Evolutionary conservation across 2,888 invertebrate genomes (phyloP).

Genomic region (Selenia dentaria): DNA sequence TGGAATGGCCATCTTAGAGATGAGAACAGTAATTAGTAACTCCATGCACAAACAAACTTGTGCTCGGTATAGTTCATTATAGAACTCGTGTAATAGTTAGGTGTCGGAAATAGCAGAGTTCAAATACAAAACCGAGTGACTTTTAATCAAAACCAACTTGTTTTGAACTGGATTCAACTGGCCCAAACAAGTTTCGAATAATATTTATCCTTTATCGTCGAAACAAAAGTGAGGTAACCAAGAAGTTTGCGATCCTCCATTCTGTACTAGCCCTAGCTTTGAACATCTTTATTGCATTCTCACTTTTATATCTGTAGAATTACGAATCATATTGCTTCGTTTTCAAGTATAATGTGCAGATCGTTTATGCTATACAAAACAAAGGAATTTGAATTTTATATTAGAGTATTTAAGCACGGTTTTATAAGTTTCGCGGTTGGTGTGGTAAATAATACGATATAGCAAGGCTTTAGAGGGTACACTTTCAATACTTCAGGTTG

Average conservation of each 20-base stretch:
- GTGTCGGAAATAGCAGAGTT: too few relatives aligned
- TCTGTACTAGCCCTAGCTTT: conserved; percentile 33
- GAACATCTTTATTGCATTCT: conserved; percentile 31
- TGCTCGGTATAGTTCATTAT: too few relatives aligned
- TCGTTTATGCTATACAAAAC: conserved; percentile 37
- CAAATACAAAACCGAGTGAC: conserved; percentile 37
- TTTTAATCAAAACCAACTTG: conserved; percentile 60
- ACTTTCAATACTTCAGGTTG: conserved; percentile 29
- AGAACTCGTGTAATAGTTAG: too few relatives aligned
- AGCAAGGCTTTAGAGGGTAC: conserved; percentile 28
- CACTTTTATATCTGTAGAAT: conserved; percentile 21
- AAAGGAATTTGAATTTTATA: conserved; percentile 38
- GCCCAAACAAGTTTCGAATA: conserved; percentile 62
- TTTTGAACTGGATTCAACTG: conserved; percentile 58
- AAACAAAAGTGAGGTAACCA: conserved; percentile 63
- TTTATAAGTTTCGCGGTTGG: conserved; percentile 21
- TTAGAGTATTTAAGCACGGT: conserved; percentile 24
- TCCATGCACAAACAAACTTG: too few relatives aligned
- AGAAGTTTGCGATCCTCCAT: conserved; percentile 52
- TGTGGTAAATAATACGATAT: conserved; percentile 22
- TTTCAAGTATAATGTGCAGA: conserved; percentile 11
- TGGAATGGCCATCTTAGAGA: too few relatives aligned
- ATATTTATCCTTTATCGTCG: conserved; percentile 66
- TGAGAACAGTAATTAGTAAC: too few relatives aligned
- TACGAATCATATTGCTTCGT: background rate